Evolutionary conservation across 2,888 invertebrate genomes (phyloP).

Genomic region (Morpho achilles): DNA sequence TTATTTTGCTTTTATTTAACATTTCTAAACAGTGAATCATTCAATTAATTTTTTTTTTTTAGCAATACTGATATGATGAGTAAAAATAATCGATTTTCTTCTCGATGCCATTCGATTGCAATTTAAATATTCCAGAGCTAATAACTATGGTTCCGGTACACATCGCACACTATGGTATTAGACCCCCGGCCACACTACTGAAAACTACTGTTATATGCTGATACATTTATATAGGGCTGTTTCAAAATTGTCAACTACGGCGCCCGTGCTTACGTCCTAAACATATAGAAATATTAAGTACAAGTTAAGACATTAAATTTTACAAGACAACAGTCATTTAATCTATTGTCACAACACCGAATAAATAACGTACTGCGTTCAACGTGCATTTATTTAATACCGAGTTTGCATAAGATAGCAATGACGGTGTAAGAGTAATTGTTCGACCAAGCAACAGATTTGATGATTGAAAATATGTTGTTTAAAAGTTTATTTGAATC

Average conservation of each 20-base stretch:
- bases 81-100: neutral
- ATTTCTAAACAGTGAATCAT: no score
- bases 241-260: conserved; percentile 1
- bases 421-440: no score
- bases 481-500: no score
- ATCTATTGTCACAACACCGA: conserved; percentile 13
- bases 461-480: no score
- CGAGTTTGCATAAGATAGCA: no score
- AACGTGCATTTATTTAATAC: neutral
- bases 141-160: neutral
- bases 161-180: conserved; percentile 1
- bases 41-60: no score
- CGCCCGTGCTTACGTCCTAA: conserved; percentile 9
- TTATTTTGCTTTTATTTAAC: no score
- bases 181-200: conserved; percentile 1
- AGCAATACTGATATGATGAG: no score
- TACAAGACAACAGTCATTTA: conserved; percentile 15
- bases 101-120: neutral
- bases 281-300: conserved; percentile 13
- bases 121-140: neutral
- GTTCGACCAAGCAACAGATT: no score
- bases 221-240: neutral
- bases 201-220: conserved; percentile 3
- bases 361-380: conserved; percentile 13
- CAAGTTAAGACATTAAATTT: conserved; percentile 19